These are phyloP conservation scores for Macropis europaea DNA, from an alignment of 2,888 invertebrate species.

Conservation along the genomic window DNA sequence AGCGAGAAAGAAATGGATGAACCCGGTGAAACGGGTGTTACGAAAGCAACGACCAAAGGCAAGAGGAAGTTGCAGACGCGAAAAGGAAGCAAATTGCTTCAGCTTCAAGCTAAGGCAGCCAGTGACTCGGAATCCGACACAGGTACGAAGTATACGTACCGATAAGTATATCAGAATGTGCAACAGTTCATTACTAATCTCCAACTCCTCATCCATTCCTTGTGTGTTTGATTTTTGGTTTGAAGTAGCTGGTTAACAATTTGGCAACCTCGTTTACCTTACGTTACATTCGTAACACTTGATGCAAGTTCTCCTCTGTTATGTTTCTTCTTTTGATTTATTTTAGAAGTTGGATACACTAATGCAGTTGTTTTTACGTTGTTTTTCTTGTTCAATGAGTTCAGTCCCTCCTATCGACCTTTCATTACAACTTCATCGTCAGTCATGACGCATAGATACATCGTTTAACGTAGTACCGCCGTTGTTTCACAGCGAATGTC, in stretches of 20 bases:
- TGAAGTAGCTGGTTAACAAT: not conserved
- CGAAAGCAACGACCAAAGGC: conserved; percentile 70
- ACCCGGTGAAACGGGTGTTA: conserved; percentile 59
- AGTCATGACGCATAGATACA: not conserved
- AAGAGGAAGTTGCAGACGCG: conserved; percentile 72
- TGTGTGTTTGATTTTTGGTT: not conserved
- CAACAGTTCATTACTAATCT: conserved; percentile 10
- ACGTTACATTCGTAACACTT: not conserved
- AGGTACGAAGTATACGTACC: conserved; percentile 70
- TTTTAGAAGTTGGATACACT: conserved; percentile 1
- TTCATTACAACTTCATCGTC: not conserved
- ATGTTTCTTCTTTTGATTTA: not conserved
- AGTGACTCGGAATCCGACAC: conserved; percentile 86
- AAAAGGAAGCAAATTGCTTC: conserved; percentile 74
- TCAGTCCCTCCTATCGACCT: conserved; percentile 15
- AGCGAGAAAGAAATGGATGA: conserved; percentile 77
- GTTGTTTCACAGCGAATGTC: conserved; percentile 18
- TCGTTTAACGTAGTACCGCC: conserved; percentile 18
- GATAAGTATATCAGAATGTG: not conserved
- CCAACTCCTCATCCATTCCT: not conserved
- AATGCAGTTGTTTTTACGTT: not conserved
- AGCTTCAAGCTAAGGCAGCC: conserved; percentile 79
- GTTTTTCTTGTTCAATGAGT: not conserved
- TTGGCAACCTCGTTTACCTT: not conserved
- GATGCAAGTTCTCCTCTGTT: not conserved